phyloP scores from a whole-genome alignment of 2,888 invertebrate species.

The Sinelater perroti region DNA sequence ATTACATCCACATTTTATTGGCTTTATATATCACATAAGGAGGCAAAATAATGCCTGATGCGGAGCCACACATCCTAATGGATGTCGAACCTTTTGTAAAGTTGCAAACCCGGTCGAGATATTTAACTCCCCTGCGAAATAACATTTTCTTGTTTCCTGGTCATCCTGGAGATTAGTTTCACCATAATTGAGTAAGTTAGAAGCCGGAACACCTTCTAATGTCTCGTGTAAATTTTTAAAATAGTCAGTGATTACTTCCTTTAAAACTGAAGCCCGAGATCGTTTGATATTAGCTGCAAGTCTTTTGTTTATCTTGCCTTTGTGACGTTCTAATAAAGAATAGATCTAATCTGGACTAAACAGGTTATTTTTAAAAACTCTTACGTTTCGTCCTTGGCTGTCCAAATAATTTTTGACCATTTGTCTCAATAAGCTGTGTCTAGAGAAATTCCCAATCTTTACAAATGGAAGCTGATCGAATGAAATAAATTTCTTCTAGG shows the following conservation, averaged over 20 bases:
- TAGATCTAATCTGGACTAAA: conserved; percentile 24
- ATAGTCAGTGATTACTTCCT: conserved; percentile 35
- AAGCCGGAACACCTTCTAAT: conserved; percentile 30
- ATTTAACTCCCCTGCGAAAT: conserved; percentile 15
- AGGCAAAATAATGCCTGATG: conserved; percentile 45
- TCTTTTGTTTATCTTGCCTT: conserved; percentile 19
- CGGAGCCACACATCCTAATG: conserved; percentile 14
- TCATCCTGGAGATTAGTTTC: conserved; percentile 25
- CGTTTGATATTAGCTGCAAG: conserved; percentile 32
- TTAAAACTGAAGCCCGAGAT: conserved; percentile 31
- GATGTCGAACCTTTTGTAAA: conserved; percentile 15
- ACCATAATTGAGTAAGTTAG: conserved; percentile 29
- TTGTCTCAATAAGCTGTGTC: too few species aligned
- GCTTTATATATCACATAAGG: conserved; percentile 49
- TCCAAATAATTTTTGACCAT: conserved; percentile 30
- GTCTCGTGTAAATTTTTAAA: conserved; percentile 39
- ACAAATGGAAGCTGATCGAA: conserved; percentile 22
- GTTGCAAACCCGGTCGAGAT: conserved; percentile 17
- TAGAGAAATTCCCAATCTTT: conserved; percentile 33
- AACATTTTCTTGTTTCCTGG: conserved; percentile 6
- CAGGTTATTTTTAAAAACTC: conserved; percentile 4
- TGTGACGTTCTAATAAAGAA: conserved; percentile 23
- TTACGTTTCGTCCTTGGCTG: conserved; percentile 20
- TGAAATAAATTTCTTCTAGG: conserved; percentile 29
- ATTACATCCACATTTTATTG: conserved; percentile 45